phyloP scores from a whole-genome alignment of 2,113 vertebrate genomes.

The Serranochromis macrocephalus region DNA sequence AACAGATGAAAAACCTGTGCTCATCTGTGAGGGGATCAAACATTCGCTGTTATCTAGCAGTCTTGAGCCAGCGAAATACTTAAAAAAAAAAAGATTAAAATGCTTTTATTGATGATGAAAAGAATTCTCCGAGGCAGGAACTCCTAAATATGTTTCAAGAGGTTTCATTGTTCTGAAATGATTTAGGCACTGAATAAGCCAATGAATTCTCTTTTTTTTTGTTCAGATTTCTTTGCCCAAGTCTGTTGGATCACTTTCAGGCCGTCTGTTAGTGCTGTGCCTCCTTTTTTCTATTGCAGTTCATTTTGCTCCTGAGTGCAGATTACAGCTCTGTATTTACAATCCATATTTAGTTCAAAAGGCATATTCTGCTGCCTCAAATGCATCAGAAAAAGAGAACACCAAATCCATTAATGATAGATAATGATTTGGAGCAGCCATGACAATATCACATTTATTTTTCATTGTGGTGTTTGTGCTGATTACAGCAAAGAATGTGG shows the following conservation, averaged over 20 bases:
- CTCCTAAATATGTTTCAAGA: background rate
- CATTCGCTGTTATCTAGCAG: background rate
- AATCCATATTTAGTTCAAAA: background rate
- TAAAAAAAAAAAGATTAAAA: background rate
- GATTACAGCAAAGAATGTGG: background rate
- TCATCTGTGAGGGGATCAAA: background rate
- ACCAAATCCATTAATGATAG: background rate
- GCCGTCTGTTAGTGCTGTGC: background rate
- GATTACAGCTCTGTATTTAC: background rate
- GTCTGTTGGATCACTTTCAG: background rate
- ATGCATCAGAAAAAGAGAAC: background rate
- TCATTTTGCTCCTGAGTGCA: background rate
- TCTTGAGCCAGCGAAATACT: background rate
- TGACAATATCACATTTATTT: background rate
- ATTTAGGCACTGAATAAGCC: background rate
- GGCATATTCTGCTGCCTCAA: background rate
- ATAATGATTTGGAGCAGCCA: background rate
- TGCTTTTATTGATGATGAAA: background rate
- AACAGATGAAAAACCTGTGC: background rate
- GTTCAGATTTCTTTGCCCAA: background rate
- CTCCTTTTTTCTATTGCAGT: background rate
- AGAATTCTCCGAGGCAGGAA: background rate
- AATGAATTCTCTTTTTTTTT: background rate
- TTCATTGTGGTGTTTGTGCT: background rate
- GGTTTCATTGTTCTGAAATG: background rate